phyloP scores from a whole-genome alignment of 2,113 vertebrate genomes.

The Carollia perspicillata region DNA sequence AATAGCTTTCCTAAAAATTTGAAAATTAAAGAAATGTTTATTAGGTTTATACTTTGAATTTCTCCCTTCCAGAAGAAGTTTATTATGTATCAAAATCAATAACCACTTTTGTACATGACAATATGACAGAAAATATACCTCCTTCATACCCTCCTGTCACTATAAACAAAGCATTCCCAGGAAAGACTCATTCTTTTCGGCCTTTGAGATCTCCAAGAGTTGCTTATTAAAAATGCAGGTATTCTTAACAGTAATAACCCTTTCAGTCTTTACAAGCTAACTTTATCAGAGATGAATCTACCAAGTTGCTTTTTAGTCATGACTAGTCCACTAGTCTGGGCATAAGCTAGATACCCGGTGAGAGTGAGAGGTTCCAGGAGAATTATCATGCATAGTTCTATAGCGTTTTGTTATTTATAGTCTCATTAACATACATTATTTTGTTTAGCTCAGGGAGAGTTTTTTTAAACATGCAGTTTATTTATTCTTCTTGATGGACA shows the following conservation, averaged over 20 bases:
- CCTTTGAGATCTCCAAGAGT: neutral
- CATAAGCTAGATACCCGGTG: neutral
- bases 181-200: neutral
- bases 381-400: no score
- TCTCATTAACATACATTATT: neutral
- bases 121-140: neutral
- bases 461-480: neutral
- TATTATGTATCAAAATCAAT: neutral
- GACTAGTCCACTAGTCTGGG: neutral
- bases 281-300: neutral
- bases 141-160: neutral
- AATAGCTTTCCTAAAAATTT: neutral
- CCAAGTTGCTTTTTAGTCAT: neutral
- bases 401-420: neutral
- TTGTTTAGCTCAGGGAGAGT: neutral
- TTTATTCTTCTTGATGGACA: neutral
- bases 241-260: neutral
- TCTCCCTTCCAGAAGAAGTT: neutral
- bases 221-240: slow-evolving; percentile 5
- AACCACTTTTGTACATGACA: neutral
- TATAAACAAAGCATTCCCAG: neutral
- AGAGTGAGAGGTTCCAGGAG: neutral
- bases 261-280: neutral
- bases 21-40: neutral
- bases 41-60: neutral